Base-by-base conservation (phyloP, 2,888 invertebrate species). In the Argyra leucocephala region DNA sequence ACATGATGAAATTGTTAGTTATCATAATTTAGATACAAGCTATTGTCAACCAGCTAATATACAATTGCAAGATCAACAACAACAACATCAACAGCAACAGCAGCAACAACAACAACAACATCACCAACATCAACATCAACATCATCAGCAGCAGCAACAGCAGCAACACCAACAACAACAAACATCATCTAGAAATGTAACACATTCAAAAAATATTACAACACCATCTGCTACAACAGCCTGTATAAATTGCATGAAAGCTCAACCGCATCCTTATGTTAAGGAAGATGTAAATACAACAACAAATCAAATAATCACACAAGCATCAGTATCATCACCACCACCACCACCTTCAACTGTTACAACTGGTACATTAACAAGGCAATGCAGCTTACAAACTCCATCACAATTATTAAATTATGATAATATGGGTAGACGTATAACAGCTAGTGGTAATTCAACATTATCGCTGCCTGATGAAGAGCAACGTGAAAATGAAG, bases 341-440 rank as follows among this genome's bases (percentile, higher is more conserved):
- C 64, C 68, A 9, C 67, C 72, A 62, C 68, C 67, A 61, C 66
- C 66, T 26, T 63, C 68, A 62, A 59, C 65, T 22, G 7, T 58
- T 18, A 22, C 58, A 58, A 58, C 23, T 58, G 15, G 22, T 48
- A 15, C 61, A 26, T 26, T 61, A n/a, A 23, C 26, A 26, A 24
- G 61, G n/a, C 61, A 61, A 61, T 24, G 61, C 15, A 61, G 26
- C 18, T 15, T 61, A 26, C 61, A 61, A 60, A 61, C 61, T 18
- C 22, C 58, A 12, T 58, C 74, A 36, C 73, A 74, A 61, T 75
- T 77, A 69, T 86, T 88, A 64, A 88, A 89, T 68, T 93, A 93
- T 78, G 93, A 94, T 81, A 93, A 93, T 80, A 91, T 93, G 89
- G 93, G 93, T 9, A 90, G 92, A 64, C 84, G 93, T 69, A 90